Conservation (phyloP, 2,113 vertebrate species). For the Colistium nudipinnis region DNA sequence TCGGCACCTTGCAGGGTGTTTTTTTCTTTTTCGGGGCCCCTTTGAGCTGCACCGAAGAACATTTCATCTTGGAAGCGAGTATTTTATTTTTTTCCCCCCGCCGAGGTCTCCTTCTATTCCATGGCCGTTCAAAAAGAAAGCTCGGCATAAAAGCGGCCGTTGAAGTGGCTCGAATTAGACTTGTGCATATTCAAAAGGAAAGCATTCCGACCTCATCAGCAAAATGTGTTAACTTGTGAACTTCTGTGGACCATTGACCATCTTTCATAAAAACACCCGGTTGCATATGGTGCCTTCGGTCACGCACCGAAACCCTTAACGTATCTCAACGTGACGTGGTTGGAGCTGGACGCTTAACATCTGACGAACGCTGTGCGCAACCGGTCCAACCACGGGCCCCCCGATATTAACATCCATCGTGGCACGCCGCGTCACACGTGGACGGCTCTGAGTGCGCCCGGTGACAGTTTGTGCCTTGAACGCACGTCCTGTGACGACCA, state of each 20-base stretch:
- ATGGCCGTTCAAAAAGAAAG: slow-evolving; percentile 26
- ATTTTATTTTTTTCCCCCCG: no score
- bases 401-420: no score
- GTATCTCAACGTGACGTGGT: no score
- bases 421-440: no score
- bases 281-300: slow-evolving; percentile 4
- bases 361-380: background rate
- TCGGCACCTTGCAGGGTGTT: slow-evolving; percentile 46
- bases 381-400: background rate
- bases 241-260: slow-evolving; percentile 16
- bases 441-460: no score
- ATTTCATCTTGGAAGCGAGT: slow-evolving; percentile 36
- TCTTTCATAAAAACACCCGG: slow-evolving; percentile 28
- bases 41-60: slow-evolving; percentile 24
- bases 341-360: background rate
- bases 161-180: slow-evolving; percentile 27
- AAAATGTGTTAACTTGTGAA: slow-evolving; percentile 6
- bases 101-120: slow-evolving; percentile 24
- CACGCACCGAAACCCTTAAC: background rate
- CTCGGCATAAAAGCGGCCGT: slow-evolving; percentile 26
- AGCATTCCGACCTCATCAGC: slow-evolving; percentile 10
- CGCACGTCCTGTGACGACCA: no score
- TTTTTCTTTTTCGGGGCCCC: slow-evolving; percentile 17
- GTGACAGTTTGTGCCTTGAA: no score
- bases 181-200: slow-evolving; percentile 25